Evolutionary conservation across 1,140 invertebrate species (phyloP).

Genomic region (Vanessa tameamea): DNA sequence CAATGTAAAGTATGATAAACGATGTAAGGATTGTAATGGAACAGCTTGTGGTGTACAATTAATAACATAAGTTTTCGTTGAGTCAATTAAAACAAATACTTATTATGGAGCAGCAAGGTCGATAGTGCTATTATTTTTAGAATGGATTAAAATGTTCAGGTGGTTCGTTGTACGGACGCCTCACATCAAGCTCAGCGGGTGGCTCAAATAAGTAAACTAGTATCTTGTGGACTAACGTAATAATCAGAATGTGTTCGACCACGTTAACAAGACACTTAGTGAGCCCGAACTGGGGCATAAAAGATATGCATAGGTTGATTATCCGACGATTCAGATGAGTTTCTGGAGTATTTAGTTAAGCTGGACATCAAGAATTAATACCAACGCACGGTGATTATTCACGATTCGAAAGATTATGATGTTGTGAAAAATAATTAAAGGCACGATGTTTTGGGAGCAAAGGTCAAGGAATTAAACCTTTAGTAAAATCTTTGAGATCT

Average conservation of each 20-base stretch:
- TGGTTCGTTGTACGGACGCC: constrained; percentile 57
- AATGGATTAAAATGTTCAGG: constrained; percentile 53
- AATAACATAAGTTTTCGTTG: constrained; percentile 44
- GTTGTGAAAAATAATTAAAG: constrained; percentile 77
- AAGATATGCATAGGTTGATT: constrained; percentile 47
- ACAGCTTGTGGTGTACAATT: constrained; percentile 66
- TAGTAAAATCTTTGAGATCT: constrained; percentile 18
- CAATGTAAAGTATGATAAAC: constrained; percentile 79
- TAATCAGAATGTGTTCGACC: constrained; percentile 65
- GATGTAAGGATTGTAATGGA: constrained; percentile 76
- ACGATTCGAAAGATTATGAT: constrained; percentile 73
- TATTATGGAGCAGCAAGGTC: constrained; percentile 49
- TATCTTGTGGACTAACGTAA: constrained; percentile 71
- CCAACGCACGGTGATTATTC: constrained; percentile 61
- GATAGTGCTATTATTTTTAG: constrained; percentile 49
- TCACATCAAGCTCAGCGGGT: constrained; percentile 73
- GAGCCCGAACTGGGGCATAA: constrained; percentile 44
- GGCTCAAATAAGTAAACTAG: constrained; percentile 71
- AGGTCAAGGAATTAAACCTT: constrained; percentile 50
- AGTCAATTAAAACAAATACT: constrained; percentile 18
- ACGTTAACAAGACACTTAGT: constrained; percentile 61
- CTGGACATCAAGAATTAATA: constrained; percentile 56
- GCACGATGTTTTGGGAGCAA: constrained; percentile 68
- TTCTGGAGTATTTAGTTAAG: constrained; percentile 44
- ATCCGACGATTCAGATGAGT: constrained; percentile 15